phyloP scores from a whole-genome alignment of 2,113 vertebrate species.

The Oncorhynchus kisutch region DNA sequence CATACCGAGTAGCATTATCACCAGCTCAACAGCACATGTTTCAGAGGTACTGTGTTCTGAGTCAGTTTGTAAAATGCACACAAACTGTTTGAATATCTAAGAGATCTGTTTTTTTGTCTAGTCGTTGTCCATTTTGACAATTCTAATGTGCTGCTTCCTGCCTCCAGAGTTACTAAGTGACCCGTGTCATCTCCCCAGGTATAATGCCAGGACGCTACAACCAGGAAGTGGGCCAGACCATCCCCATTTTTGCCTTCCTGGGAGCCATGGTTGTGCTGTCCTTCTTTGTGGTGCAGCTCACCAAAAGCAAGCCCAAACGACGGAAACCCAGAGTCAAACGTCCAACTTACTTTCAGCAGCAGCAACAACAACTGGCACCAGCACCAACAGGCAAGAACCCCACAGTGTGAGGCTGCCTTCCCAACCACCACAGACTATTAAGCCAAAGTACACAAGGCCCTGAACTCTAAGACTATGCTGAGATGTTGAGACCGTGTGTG shows the following conservation, averaged over 20 bases:
- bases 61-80: neutral
- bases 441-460: neutral
- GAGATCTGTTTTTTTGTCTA: no score
- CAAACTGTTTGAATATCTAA: neutral
- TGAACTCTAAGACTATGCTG: neutral
- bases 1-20: neutral
- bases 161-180: neutral
- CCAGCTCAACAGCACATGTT: no score
- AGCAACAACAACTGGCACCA: conserved; percentile 59
- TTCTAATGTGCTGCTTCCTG: neutral
- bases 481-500: no score
- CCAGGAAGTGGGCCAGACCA: conserved; percentile 97
- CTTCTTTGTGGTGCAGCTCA: conserved; percentile 97
- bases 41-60: no score
- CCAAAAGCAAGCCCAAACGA: conserved; percentile 94
- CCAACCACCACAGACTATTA: neutral
- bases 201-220: conserved; percentile 99
- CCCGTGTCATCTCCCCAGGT: conserved; percentile 66
- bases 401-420: conserved; percentile 77
- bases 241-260: conserved; percentile 95
- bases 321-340: conserved; percentile 93
- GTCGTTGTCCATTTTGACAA: no score
- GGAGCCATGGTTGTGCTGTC: conserved; percentile 98
- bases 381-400: conserved; percentile 83
- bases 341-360: conserved; percentile 85